Conservation (phyloP, 2,888 invertebrate species). For the Agonopterix alstromeriana region DNA sequence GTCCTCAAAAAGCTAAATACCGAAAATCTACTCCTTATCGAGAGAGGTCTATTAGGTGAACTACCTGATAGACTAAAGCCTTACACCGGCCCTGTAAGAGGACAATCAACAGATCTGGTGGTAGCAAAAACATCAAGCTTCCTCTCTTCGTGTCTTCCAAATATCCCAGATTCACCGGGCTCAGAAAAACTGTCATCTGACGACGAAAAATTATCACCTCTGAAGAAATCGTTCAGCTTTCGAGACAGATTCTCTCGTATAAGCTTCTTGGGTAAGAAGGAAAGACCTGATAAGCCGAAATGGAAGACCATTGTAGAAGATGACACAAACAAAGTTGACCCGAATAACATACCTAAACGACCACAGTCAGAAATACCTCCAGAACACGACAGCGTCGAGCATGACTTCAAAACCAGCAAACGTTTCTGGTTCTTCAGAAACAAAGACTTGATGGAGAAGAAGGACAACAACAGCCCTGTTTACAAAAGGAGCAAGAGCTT, state of each 20-base stretch:
- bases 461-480: constrained; percentile 28
- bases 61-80: constrained; percentile 59
- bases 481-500: constrained; percentile 67
- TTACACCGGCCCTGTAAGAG: constrained; percentile 33
- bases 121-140: constrained; percentile 65
- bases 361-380: constrained; percentile 10
- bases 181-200: constrained; percentile 36
- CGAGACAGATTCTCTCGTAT: constrained; percentile 58
- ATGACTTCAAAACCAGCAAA: constrained; percentile 47
- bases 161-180: constrained; percentile 42
- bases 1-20: constrained; percentile 59
- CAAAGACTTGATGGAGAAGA: constrained; percentile 44
- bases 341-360: background rate
- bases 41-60: constrained; percentile 59
- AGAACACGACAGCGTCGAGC: constrained; percentile 8
- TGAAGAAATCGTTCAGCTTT: constrained; percentile 65
- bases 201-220: constrained; percentile 43
- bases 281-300: constrained; percentile 39
- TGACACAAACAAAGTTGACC: constrained; percentile 16
- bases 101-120: constrained; percentile 48
- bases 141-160: constrained; percentile 53
- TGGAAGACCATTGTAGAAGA: constrained; percentile 45
- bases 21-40: constrained; percentile 56
- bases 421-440: constrained; percentile 64
- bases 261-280: constrained; percentile 51